phyloP scores from a whole-genome alignment of 53 echinoderm and acorn worm species.

The Glandiceps talaboti region DNA sequence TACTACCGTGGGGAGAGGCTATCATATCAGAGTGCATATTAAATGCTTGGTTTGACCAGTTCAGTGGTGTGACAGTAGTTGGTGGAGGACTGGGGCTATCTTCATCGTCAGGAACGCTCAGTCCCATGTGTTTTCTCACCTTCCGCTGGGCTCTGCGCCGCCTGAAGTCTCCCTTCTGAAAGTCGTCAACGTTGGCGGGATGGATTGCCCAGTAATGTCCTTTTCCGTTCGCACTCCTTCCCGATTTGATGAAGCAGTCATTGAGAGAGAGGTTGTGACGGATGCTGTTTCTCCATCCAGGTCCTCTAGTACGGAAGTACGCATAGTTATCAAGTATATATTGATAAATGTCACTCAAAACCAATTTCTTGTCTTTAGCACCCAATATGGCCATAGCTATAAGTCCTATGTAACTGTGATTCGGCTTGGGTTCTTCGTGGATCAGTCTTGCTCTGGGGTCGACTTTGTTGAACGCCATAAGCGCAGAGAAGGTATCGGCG shows the following conservation, averaged over 20 bases:
- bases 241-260: slow-evolving; percentile 6
- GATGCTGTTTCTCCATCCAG: slow-evolving; percentile 14
- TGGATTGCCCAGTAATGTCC: slow-evolving; percentile 13
- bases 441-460: neutral
- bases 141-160: slow-evolving; percentile 7
- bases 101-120: slow-evolving; percentile 5
- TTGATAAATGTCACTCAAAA: slow-evolving; percentile 12
- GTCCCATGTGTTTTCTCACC: slow-evolving; percentile 11
- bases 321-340: slow-evolving; percentile 15
- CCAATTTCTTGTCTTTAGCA: slow-evolving; percentile 3
- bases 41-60: neutral
- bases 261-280: slow-evolving; percentile 10
- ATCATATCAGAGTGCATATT: neutral
- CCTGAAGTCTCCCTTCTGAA: slow-evolving; percentile 9
- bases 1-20: too few relatives aligned
- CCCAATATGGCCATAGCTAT: slow-evolving; percentile 11
- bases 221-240: slow-evolving; percentile 8
- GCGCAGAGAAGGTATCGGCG: neutral
- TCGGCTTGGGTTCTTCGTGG: slow-evolving; percentile 9
- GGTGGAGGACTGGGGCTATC: slow-evolving; percentile 3
- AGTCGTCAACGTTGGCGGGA: slow-evolving; percentile 8
- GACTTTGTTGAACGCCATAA: neutral
- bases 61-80: too few relatives aligned
- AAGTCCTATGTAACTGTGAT: slow-evolving; percentile 12
- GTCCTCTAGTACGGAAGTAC: slow-evolving; percentile 5